A percentile compares a stretch with the other conserved stretches of the same genome.
Conservation (phyloP, 2,797 vertebrate genomes). For the Geotria australis region DNA sequence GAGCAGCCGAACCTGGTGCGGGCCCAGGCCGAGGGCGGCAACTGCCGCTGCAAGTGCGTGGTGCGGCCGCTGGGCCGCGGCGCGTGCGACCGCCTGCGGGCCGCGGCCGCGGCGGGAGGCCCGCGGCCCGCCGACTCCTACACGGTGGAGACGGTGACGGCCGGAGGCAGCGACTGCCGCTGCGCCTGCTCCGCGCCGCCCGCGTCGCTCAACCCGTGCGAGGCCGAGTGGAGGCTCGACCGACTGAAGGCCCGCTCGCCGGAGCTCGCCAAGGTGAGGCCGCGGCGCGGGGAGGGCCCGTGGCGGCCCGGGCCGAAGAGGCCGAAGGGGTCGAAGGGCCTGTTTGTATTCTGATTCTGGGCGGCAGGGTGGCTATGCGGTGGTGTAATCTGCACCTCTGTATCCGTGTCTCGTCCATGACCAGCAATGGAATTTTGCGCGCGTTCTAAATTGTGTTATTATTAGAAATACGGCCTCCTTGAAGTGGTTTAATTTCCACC, state of each 20-base stretch:
- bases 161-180: conserved; percentile 52
- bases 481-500: too few species aligned
- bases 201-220: conserved; percentile 53
- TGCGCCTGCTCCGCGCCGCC: conserved; percentile 64
- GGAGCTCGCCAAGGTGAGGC: background rate
- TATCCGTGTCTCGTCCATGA: too few species aligned
- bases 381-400: too few species aligned
- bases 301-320: too few species aligned
- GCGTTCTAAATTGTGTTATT: too few species aligned
- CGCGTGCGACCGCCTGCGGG: conserved; percentile 34
- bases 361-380: too few species aligned
- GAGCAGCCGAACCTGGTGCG: conserved; percentile 35
- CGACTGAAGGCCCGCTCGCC: conserved; percentile 16
- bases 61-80: conserved; percentile 56
- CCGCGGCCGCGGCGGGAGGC: conserved; percentile 7
- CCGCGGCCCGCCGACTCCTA: conserved; percentile 37
- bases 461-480: too few species aligned
- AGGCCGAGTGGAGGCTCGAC: conserved; percentile 50
- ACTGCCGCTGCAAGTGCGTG: conserved; percentile 86
- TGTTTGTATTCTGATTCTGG: too few species aligned
- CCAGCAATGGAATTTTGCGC: too few species aligned
- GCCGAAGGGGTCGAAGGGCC: too few species aligned
- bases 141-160: conserved; percentile 63
- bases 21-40: conserved; percentile 60
- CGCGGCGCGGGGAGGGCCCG: too few species aligned